Conservation (phyloP, 2,113 vertebrate species). For the Leptocoma aspasia region DNA sequence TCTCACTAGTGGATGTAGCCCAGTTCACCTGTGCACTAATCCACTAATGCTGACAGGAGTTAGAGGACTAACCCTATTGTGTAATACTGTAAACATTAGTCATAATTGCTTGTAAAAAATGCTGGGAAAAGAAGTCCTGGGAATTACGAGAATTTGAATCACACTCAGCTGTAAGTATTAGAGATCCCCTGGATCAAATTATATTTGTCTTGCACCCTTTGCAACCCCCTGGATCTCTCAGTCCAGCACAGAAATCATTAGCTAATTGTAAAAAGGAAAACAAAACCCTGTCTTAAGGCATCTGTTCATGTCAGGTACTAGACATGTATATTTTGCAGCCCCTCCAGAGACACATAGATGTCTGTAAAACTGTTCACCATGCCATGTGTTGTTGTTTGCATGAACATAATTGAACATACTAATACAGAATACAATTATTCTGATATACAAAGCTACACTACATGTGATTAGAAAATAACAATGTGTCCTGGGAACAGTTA, state of each 20-base stretch:
- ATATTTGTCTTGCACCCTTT: background rate
- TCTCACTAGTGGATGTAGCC: background rate
- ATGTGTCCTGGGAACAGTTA: slow-evolving; percentile 55
- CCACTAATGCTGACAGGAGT: background rate
- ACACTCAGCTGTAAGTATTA: background rate
- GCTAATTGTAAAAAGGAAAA: background rate
- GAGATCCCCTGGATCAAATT: background rate
- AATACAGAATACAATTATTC: background rate
- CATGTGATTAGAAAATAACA: slow-evolving; percentile 48
- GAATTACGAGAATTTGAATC: background rate
- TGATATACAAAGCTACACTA: background rate
- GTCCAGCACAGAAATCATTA: background rate
- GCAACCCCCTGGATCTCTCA: background rate
- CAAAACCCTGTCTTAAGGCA: background rate
- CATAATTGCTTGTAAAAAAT: background rate
- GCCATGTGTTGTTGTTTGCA: background rate
- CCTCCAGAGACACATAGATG: background rate
- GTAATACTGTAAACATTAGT: background rate
- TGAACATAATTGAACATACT: slow-evolving; percentile 9
- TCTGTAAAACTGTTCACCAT: background rate
- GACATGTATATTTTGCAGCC: background rate
- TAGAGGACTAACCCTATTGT: background rate
- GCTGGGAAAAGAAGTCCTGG: background rate
- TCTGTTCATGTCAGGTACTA: background rate
- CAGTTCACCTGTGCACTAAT: background rate